Conservation (phyloP, 1,140 invertebrate species). For the Galendromus occidentalis region DNA sequence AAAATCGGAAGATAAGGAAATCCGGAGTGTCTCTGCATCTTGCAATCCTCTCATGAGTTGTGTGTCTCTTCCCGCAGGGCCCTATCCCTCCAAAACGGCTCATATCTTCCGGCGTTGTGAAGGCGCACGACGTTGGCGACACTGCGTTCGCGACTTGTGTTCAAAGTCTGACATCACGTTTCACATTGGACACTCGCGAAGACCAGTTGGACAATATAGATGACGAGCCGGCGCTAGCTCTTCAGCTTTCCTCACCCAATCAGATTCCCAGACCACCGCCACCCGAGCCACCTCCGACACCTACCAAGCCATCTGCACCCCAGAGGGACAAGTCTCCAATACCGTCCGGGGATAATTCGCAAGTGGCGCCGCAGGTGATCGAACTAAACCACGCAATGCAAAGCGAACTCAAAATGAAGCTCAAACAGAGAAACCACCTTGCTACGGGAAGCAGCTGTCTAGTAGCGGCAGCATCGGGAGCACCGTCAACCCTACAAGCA, state of each 20-base stretch:
- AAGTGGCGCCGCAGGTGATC: constrained; percentile 1
- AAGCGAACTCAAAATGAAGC: constrained; percentile 8
- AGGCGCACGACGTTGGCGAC: constrained; percentile 1
- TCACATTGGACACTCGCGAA: constrained; percentile 8
- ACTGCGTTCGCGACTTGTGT: constrained; percentile 10
- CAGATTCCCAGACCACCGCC: constrained; percentile 1
- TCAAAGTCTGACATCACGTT: constrained; percentile 10
- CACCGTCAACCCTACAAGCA: no score
- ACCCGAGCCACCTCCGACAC: background rate
- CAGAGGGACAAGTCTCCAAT: background rate
- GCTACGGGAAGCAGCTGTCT: background rate
- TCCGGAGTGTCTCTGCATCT: no score
- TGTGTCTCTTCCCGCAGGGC: background rate
- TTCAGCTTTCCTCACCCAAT: constrained; percentile 8
- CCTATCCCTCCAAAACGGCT: background rate
- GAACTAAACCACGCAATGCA: constrained; percentile 9
- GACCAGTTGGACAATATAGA: background rate
- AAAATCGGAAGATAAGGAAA: no score
- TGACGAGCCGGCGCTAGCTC: background rate
- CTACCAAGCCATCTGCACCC: background rate
- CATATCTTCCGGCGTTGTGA: background rate
- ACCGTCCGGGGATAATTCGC: background rate
- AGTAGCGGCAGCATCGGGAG: background rate
- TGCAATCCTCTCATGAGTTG: no score
- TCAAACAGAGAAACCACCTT: constrained; percentile 1